A percentile compares a stretch with the other conserved stretches of the same genome.
Evolutionary conservation across 2,797 vertebrate species (phyloP).

Genomic region (Melopsittacus undulatus): DNA sequence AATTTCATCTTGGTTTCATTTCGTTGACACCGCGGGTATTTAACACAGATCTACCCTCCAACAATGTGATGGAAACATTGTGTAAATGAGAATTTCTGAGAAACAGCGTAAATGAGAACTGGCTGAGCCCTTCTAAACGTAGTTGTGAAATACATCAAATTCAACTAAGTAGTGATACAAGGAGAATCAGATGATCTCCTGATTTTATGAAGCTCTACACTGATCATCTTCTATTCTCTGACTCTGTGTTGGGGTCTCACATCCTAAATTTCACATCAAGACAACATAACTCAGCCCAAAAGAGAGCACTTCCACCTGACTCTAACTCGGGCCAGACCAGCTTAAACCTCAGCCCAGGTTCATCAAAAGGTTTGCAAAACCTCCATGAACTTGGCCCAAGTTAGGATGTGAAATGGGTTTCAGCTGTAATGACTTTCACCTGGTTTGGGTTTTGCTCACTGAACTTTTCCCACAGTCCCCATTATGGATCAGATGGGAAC

Average conservation of each 20-base stretch:
- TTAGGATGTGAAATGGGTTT: neutral
- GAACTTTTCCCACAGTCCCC: conserved; percentile 57
- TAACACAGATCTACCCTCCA: neutral
- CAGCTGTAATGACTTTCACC: conserved; percentile 6
- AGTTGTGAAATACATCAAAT: neutral
- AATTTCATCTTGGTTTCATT: neutral
- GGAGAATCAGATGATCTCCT: neutral
- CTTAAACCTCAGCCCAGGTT: conserved; percentile 19
- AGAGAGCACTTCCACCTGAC: conserved; percentile 33
- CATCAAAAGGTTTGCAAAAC: conserved; percentile 30
- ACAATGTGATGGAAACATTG: neutral
- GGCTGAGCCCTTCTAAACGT: neutral
- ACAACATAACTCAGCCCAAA: conserved; percentile 3
- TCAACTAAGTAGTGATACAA: neutral
- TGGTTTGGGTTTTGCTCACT: neutral
- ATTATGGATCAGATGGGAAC: conserved; percentile 41
- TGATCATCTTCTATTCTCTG: neutral
- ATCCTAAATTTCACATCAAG: conserved; percentile 12
- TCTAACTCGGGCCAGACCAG: neutral
- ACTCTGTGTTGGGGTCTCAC: neutral
- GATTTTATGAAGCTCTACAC: neutral
- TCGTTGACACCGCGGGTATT: fast-evolving
- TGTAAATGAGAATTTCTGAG: neutral
- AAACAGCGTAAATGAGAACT: neutral
- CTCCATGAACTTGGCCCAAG: neutral